phyloP scores from a whole-genome alignment of 1,140 invertebrate genomes.

The Drosophila lini region DNA sequence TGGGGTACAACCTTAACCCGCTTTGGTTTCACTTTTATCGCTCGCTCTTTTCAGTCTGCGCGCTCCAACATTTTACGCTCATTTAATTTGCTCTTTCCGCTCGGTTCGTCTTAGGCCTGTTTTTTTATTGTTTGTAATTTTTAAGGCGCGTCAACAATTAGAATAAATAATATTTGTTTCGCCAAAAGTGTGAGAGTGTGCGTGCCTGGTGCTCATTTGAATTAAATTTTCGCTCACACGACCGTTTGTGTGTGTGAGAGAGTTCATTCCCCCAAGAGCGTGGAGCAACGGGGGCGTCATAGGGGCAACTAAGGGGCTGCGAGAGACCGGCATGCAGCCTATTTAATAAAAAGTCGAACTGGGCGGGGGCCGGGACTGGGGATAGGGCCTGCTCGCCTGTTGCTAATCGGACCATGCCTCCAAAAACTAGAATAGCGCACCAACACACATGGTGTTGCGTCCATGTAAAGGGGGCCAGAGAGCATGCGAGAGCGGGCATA shows the following conservation, averaged over 20 bases:
- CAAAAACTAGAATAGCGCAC: constrained; percentile 57
- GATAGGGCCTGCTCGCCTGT: constrained; percentile 31
- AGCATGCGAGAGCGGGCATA: constrained; percentile 30
- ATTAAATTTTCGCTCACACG: constrained; percentile 30
- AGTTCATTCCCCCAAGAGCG: constrained; percentile 52
- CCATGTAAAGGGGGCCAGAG: constrained; percentile 13
- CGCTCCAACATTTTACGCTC: constrained; percentile 19
- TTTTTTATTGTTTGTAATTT: constrained; percentile 29
- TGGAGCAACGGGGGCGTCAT: neutral
- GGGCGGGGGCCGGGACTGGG: constrained; percentile 10
- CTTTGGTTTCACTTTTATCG: constrained; percentile 18
- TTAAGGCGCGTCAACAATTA: constrained; percentile 47
- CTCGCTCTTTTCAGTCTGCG: constrained; percentile 2
- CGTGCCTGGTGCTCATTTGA: constrained; percentile 44
- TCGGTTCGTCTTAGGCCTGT: constrained; percentile 37
- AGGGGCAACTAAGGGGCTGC: neutral
- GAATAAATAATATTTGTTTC: constrained; percentile 46
- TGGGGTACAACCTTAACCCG: constrained; percentile 17
- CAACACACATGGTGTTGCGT: constrained; percentile 21
- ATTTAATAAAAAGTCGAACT: constrained; percentile 55
- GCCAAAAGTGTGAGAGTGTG: constrained; percentile 6
- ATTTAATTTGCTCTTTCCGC: constrained; percentile 35
- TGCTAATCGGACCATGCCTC: constrained; percentile 73
- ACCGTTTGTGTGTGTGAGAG: constrained; percentile 21
- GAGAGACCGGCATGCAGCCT: constrained; percentile 22